Conservation (phyloP, 2,113 vertebrate species). For the Poecilia latipinna region DNA sequence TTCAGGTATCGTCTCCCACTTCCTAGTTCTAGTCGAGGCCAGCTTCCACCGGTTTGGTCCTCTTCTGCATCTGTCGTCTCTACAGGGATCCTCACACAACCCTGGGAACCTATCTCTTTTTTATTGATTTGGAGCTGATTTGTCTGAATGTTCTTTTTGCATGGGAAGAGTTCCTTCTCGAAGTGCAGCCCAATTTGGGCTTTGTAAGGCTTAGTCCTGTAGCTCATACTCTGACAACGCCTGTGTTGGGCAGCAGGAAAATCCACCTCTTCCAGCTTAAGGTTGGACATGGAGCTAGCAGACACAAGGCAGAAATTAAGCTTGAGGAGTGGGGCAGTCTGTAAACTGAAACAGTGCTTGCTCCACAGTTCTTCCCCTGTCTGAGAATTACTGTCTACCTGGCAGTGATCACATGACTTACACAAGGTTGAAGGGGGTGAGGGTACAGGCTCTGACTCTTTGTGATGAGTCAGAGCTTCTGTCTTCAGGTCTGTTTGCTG, state of each 20-base stretch:
- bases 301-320: constrained; percentile 76
- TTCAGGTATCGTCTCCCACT: constrained; percentile 83
- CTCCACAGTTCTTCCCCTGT: constrained; percentile 34
- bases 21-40: constrained; percentile 87
- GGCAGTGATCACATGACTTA: constrained; percentile 70
- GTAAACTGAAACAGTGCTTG: constrained; percentile 36
- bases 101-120: constrained; percentile 51
- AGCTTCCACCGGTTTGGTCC: constrained; percentile 85
- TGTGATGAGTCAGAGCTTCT: constrained; percentile 71
- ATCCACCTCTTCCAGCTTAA: constrained; percentile 12
- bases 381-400: constrained; percentile 57
- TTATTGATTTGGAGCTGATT: neutral
- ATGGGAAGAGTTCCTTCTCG: constrained; percentile 1
- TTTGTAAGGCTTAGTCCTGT: constrained; percentile 70
- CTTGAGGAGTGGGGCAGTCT: constrained; percentile 64
- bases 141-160: accelerated
- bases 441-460: constrained; percentile 64
- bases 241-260: neutral
- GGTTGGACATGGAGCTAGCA: constrained; percentile 37
- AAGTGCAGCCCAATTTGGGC: neutral
- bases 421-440: constrained; percentile 77
- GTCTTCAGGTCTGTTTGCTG: constrained; percentile 71
- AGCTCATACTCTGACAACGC: constrained; percentile 76
- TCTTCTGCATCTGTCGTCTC: constrained; percentile 59
- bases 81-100: constrained; percentile 69